Base-by-base conservation (phyloP, 1,140 invertebrate genomes). In the Leptinotarsa undecemlineata region DNA sequence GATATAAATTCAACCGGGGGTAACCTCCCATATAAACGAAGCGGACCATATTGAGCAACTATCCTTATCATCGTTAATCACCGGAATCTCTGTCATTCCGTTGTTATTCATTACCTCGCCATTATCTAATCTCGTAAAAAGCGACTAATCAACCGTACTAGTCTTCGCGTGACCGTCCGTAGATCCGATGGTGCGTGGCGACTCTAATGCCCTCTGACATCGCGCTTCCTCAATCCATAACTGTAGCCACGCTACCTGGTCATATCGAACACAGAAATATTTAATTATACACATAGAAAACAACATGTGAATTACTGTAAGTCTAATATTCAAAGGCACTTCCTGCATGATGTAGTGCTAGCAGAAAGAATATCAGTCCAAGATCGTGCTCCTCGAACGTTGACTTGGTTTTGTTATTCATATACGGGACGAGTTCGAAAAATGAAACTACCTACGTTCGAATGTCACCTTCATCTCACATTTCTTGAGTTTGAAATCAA, bases 301-400 rank as follows among this genome's bases (percentile, higher is more conserved):
- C 73, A 79, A 79, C 78, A 78, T 79, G 79, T 79, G 79, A 81
- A 79, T 81, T 81, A 79, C 79, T 76, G 79, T 77, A 76, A 75
- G 73, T 80, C 70, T 80, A 80, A 79, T 80, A 79, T 74, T 51
- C 33, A 69, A 21, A 71, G 73, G 48, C 76, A 76, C 74, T 79
- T 77, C 75, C 78, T 75, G 73, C 74, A 76, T 73, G 67, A 61
- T 63, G 73, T 60, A 26, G 64, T 23, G 17, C 64, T 57, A 19
- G 51, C 51, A 57, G 51, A 57, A 57, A 57, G 51, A 57, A 57
- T 57, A 57, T 57, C n/a, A 57, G n/a, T 57, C 15, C n/a, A 19
- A 19, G n/a, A 19, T 57, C 51, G 51, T 57, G 51, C 51, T 57
- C 15, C 0, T 4, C 15, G 15, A 17, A n/a, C 15, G n/a, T 57